Percentiles rank a stretch among this genome's conserved stretches.
Evolutionary conservation across 2,113 vertebrate species (phyloP).

Genomic region (Petaurus breviceps): DNA sequence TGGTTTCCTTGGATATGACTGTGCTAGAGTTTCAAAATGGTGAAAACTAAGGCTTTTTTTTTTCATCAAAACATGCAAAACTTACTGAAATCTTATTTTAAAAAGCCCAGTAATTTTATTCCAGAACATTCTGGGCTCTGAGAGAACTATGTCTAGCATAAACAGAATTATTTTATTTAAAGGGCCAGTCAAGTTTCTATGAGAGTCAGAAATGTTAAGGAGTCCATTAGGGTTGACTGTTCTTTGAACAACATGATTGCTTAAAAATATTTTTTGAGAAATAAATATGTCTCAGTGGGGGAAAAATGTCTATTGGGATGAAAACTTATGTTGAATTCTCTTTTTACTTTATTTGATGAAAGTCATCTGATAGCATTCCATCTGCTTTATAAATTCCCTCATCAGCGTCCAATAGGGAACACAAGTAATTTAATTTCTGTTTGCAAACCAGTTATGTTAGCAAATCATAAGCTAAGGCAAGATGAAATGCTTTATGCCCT

Average conservation of each 20-base stretch:
- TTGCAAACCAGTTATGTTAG: background rate
- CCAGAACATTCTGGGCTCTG: background rate
- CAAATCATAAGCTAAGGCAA: background rate
- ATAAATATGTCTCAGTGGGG: background rate
- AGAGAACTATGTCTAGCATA: background rate
- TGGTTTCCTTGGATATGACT: background rate
- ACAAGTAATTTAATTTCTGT: background rate
- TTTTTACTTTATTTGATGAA: background rate
- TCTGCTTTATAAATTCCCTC: background rate
- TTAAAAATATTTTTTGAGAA: background rate
- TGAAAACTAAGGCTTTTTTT: conserved; percentile 1
- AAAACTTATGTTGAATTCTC: background rate
- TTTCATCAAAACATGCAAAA: background rate
- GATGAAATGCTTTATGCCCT: background rate
- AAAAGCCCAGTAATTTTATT: background rate
- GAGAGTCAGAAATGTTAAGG: background rate
- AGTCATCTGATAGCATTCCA: background rate
- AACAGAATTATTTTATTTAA: background rate
- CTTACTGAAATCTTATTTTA: background rate
- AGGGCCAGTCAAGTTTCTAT: background rate
- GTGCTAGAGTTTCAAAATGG: background rate
- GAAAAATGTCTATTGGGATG: background rate
- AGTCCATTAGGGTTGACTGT: background rate
- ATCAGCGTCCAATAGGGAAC: background rate
- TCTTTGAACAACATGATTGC: background rate